phyloP scores from a whole-genome alignment of 2,113 vertebrate species.

The Sylvilagus bachmani region DNA sequence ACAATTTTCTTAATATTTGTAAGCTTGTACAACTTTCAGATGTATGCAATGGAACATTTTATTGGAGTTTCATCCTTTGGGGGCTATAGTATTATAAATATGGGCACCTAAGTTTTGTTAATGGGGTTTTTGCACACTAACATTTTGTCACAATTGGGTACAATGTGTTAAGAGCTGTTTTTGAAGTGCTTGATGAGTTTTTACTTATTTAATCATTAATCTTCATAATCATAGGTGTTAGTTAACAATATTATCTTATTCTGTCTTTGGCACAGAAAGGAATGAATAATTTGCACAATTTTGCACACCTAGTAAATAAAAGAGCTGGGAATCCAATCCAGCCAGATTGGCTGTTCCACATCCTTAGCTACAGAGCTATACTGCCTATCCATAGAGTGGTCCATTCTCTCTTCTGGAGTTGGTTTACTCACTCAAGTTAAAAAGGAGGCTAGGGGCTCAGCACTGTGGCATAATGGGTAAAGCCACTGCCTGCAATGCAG shows the following conservation, averaged over 20 bases:
- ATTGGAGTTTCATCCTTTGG: slow-evolving; percentile 2
- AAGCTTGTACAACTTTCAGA: slow-evolving; percentile 1
- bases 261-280: background rate
- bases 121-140: background rate
- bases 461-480: too few relatives aligned
- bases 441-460: background rate
- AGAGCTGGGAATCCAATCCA: background rate
- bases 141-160: background rate
- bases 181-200: background rate
- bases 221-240: background rate
- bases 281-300: background rate
- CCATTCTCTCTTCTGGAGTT: background rate
- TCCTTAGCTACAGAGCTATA: background rate
- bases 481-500: too few relatives aligned
- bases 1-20: background rate
- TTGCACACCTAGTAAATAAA: background rate
- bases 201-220: slow-evolving; percentile 33
- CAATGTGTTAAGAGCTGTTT: background rate
- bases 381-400: background rate
- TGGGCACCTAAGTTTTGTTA: background rate
- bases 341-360: background rate
- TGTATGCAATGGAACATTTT: background rate
- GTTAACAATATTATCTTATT: background rate
- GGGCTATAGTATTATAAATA: background rate
- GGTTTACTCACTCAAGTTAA: background rate